Evolutionary conservation across 2,888 invertebrate species (phyloP), one percentile per base, ranked within the genome.

Genomic region (Periphyllus acericola): DNA sequence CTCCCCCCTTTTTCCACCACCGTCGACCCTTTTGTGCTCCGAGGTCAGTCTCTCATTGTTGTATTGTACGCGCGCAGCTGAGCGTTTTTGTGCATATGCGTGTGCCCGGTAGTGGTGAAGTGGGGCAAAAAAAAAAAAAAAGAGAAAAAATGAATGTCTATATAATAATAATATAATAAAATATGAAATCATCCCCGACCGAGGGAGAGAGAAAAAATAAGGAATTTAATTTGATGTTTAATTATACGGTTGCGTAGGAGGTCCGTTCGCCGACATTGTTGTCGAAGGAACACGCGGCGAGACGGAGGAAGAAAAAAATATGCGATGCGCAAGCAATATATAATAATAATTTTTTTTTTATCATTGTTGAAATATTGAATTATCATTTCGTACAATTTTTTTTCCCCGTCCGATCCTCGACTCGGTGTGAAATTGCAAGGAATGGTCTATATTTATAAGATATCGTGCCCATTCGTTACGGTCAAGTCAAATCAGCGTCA

Each of bases 41-140:
- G 80, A 86, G 87, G 87, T 87, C 87, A 87, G 87, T 81, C 74
- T 81, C 74, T 36, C 66, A 81, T 87, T 87, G 87, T 87, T 76
- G 14, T 66, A 25, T 52, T 76, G 79, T 29, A 25, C 32, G 46
- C 76, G 55, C 52, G 87, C 87, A 87, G 87, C 87, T 87, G 87
- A 87, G 60, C 60, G 71, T 79, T 85, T 85, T 79, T 66, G 60
- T 85, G 66, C 66, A 25, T 40, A 29, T 32, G 46, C 83, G 52
- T 66, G 66, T 66, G 66, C 66, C 34, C 78, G 34, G 76, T 85
- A 72, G 71, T 71, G 55, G 55, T 32, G 25, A 21, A 21, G 76
- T 55, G 40, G 86, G 36, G 34, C 71, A 21, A 40, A 32, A 32
- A 66, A 81, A 60, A 60, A 55, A 21, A 55, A 55, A 60, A 60